Base-by-base conservation (phyloP, 1,140 invertebrate genomes). In the Akabosia matsudoensis region DNA sequence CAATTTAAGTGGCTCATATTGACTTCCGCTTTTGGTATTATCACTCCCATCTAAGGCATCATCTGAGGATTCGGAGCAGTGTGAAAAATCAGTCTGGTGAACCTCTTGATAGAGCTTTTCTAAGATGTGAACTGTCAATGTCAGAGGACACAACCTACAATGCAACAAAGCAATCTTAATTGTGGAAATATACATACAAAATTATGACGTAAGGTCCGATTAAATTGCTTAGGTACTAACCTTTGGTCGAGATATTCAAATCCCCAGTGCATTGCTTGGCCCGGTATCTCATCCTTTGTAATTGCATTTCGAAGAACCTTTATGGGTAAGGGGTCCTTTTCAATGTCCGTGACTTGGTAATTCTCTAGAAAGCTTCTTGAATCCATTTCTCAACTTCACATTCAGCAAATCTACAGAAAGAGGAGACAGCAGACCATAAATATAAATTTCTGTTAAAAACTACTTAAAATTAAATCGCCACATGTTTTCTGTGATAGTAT, bases 231-330 rank as follows among this genome's bases (percentile, higher is more conserved):
- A n/a, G n/a, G n/a, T 7, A 45, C 31, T 45, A 37, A 72, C 70
- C 70, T 34, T 72, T 90, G 88, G 82, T 89, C 88, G 71, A 94
- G 87, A 85, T 93, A 93, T 83, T 92, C 90, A 64, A 90, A 88
- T 54, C 88, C 89, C 88, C 92, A 92, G 83, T 92, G 90, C 74
- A 92, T 87, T 73, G 92, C 89, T 85, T 92, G 92, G 37, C 91
- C 92, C 80, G 89, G 86, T 61, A 93, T 84, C 85, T 93, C 92
- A 16, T 85, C 83, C 80, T 90, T 88, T 24, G 87, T 87, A 51
- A 93, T 88, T 73, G 90, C 89, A 83, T 90, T 90, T 74, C 88
- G 88, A 34, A 87, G 88, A 70, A 91, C 89, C 83, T 90, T 90
- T 16, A 93, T 89, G 54, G 91, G 91, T 80, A 92, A 84, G 80